Base-by-base conservation (phyloP, 2,797 vertebrate species). In the Pangasius macronema region DNA sequence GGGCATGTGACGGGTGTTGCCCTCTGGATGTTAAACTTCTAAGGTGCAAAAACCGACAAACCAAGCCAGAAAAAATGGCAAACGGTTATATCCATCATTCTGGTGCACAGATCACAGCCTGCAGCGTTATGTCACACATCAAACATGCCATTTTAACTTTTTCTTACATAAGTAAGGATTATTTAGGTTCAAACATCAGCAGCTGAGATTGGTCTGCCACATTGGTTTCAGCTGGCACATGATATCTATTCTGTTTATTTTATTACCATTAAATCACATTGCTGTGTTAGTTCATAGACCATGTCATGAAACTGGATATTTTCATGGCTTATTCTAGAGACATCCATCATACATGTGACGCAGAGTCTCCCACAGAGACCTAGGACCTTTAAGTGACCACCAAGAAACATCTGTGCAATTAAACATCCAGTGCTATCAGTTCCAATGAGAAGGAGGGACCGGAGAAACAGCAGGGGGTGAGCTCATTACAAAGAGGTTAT, bases 321-420 rank as follows among this genome's bases (percentile, higher is more conserved):
- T 80, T 36, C 30, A 70, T 18, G 46, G 83, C 11, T 57, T 88
- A 20, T 53, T 67, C 30, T 51, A 63, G 30, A 55, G 63, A 33
- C 63, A 72, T 49, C 79, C 79, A 36, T 73, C 79, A 73, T 73
- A 73, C 20, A 22, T n/a, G 5, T 61, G 33, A 80, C 24, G 53
- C 14, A 73, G 10, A 70, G 80, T 63, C 79, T 86, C 63, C 22
- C 49, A 57, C 18, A 46, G 85, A 81, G 76, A 82, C 61, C 20
- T 14, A 36, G 59, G 13, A 85, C 72, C 33, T 82, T 83, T n/a
- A 73, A 57, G 51, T 73, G 10, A 89, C 49, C 63, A 86, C 22
- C 65, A 87, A 85, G 70, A 55, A 86, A 87, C 88, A 90, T 90
- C 79, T 89, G 87, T 79, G 46, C 46, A 79, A 61, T 80, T 84